Base-by-base conservation (phyloP, 2,113 vertebrate species). In the Falcunculus frontatus region DNA sequence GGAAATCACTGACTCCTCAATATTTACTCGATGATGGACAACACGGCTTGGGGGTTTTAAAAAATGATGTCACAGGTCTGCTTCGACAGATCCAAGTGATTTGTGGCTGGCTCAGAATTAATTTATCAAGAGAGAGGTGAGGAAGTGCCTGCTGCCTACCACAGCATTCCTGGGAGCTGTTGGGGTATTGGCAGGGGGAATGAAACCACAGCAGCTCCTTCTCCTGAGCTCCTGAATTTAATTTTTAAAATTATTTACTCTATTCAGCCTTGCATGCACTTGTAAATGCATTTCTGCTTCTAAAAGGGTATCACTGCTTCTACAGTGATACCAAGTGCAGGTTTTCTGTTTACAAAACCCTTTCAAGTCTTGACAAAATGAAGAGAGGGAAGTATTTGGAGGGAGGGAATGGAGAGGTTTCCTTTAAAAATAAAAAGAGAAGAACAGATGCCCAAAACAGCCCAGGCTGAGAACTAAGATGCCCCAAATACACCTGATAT, bases 21-120 rank as follows among this genome's bases (percentile, higher is more conserved):
- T 56, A 83, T 60, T 63, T 32, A 49, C 78, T 77, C 42, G 0
- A 3, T 42, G 87, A 77, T 33, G 39, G 81, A 65, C 64, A 26
- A 21, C 53, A 11, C 0, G 7, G 42, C 91, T 77, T 6, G 72
- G 39, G 64, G 44, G 15, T 42, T 60, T 56, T 27, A 42, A 52
- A 41, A 19, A 57, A 75, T 33, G 59, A 88, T 7, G 53, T 37
- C 46, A n/a, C 76, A 35, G 94, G 88, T 84, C 86, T 84, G 94
- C 75, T 95, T 50, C 41, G 91, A 68, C 52, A 78, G 87, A n/a
- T 70, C 60, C 49, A 13, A 85, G 84, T 84, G 95, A 97, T 96
- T 95, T 84, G 86, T 75, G 72, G 85, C 83, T 89, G 60, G 46
- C 59, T 81, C 37, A 15, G 72, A 85, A 93, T 93, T 87, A 77